A percentile compares a stretch with the other conserved stretches of the same genome.
phyloP scores from a whole-genome alignment of 2,888 invertebrate species.

The Melinaea marsaeus region DNA sequence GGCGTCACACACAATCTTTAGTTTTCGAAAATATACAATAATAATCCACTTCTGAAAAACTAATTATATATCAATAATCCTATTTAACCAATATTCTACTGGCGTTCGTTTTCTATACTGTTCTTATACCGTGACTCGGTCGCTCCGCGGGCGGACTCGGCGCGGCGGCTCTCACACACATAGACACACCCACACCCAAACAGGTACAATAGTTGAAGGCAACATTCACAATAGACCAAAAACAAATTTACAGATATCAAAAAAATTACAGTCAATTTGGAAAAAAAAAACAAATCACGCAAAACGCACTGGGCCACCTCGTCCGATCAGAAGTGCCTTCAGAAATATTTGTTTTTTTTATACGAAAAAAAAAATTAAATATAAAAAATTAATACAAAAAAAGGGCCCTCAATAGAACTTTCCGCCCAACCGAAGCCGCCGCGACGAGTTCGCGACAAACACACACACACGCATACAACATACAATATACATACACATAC shows the following conservation, averaged over 20 bases:
- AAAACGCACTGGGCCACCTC: conserved; percentile 92
- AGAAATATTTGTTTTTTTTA: conserved; percentile 92
- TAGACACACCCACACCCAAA: conserved; percentile 84
- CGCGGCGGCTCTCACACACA: conserved; percentile 82
- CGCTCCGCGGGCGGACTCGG: conserved; percentile 57
- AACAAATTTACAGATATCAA: conserved; percentile 41
- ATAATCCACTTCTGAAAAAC: conserved; percentile 29
- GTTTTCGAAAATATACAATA: conserved; percentile 31
- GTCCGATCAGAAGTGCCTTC: conserved; percentile 98
- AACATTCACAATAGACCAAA: conserved; percentile 72
- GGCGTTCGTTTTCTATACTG: conserved; percentile 32
- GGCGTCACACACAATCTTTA: conserved; percentile 21
- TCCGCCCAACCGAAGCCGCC: conserved; percentile 81
- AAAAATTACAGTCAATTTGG: conserved; percentile 42
- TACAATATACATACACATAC: conserved; percentile 71
- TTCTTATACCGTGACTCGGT: conserved; percentile 28
- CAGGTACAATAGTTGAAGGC: conserved; percentile 92
- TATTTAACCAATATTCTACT: conserved; percentile 34
- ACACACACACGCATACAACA: conserved; percentile 59
- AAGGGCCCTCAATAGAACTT: conserved; percentile 94
- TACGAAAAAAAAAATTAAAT: conserved; percentile 85
- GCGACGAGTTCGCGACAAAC: conserved; percentile 57
- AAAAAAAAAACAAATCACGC: conserved; percentile 64
- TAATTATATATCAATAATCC: conserved; percentile 33
- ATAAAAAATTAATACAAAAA: conserved; percentile 82